phyloP scores from a whole-genome alignment of 1,140 invertebrate species.

The Drosophila equinoxialis region DNA sequence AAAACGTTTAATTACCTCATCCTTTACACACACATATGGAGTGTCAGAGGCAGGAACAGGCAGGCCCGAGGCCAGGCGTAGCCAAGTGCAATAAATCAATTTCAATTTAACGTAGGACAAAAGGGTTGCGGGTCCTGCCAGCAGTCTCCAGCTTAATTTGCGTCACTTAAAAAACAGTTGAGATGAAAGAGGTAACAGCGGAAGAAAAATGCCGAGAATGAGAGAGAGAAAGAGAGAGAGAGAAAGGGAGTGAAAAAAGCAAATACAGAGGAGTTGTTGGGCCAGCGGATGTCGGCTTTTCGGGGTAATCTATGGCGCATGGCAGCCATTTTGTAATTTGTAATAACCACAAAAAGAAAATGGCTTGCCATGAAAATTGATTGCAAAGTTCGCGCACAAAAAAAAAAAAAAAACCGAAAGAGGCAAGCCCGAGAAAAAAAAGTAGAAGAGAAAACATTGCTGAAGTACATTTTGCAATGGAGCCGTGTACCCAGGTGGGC shows the following conservation, averaged over 20 bases:
- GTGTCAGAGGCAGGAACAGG: not conserved
- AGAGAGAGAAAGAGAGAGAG: not conserved
- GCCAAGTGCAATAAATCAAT: conserved; percentile 11
- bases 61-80: not conserved
- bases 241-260: too few relatives aligned
- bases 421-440: not conserved
- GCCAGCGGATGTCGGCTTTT: not conserved
- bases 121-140: conserved; percentile 2
- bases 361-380: conserved; percentile 9
- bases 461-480: conserved; percentile 2
- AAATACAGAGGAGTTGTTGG: not conserved
- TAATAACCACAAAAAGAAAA: conserved; percentile 14
- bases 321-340: conserved; percentile 13
- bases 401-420: too few relatives aligned
- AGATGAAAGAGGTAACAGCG: not conserved
- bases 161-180: conserved; percentile 5
- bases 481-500: not conserved
- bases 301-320: conserved; percentile 11
- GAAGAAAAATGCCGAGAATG: not conserved
- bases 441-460: not conserved
- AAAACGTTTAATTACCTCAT: conserved; percentile 12
- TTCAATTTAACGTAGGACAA: conserved; percentile 7
- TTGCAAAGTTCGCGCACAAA: conserved; percentile 11
- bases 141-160: conserved; percentile 12
- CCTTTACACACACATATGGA: conserved; percentile 2